Evolutionary conservation across 1,140 invertebrate species (phyloP).

Genomic region (Nephotettix cincticeps): DNA sequence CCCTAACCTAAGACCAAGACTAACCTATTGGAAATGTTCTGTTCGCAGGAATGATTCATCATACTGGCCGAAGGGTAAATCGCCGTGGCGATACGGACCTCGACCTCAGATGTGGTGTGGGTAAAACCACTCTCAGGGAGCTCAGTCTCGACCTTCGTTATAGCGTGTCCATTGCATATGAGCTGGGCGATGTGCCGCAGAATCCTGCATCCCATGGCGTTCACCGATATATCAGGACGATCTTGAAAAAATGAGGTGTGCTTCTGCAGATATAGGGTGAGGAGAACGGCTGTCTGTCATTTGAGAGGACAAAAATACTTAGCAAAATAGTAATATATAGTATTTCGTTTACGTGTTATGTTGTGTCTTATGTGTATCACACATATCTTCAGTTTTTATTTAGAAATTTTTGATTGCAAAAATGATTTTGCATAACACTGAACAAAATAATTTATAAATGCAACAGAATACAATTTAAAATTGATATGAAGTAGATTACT

Average conservation of each 20-base stretch:
- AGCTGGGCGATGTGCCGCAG: conserved; percentile 73
- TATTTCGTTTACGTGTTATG: no score
- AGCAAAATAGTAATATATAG: no score
- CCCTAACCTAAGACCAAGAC: no score
- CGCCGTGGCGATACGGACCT: conserved; percentile 73
- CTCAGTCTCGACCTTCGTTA: conserved; percentile 51
- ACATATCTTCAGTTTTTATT: no score
- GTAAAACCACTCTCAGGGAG: conserved; percentile 36
- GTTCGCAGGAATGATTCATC: conserved; percentile 89
- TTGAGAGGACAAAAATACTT: not conserved
- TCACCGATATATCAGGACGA: conserved; percentile 45
- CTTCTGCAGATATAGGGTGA: conserved; percentile 54
- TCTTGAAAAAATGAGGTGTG: conserved; percentile 55
- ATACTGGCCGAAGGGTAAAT: conserved; percentile 87
- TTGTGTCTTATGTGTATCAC: no score
- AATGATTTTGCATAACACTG: no score
- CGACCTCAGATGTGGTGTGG: conserved; percentile 44
- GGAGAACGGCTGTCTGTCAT: conserved; percentile 58
- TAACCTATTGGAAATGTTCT: conserved; percentile 78
- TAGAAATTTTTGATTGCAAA: no score
- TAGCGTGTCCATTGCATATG: conserved; percentile 76
- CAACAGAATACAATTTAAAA: no score
- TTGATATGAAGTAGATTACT: no score
- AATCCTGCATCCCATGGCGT: conserved; percentile 60
- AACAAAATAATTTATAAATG: no score